Evolutionary conservation across 1,140 invertebrate genomes (phyloP).

Genomic region (Drosophila ironensis): DNA sequence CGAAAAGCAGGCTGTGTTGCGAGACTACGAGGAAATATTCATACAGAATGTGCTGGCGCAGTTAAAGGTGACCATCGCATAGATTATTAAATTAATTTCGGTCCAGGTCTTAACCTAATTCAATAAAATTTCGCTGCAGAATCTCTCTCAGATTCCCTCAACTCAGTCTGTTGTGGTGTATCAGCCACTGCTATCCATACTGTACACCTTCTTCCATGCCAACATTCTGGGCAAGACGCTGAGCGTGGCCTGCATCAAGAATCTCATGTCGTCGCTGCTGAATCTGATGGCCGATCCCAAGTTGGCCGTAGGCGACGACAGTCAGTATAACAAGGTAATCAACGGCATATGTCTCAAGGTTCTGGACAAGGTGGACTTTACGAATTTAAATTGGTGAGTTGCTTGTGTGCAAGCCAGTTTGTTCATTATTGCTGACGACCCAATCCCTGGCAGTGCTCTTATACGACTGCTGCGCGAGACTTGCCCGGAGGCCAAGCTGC

Average conservation of each 20-base stretch:
- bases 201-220: slow-evolving; percentile 93
- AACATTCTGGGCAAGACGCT: slow-evolving; percentile 85
- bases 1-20: slow-evolving; percentile 77
- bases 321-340: slow-evolving; percentile 80
- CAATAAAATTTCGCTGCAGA: slow-evolving; percentile 68
- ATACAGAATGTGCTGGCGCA: slow-evolving; percentile 80
- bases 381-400: slow-evolving; percentile 78
- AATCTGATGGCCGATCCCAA: slow-evolving; percentile 81
- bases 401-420: too few species aligned
- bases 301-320: slow-evolving; percentile 68
- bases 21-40: slow-evolving; percentile 81
- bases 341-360: slow-evolving; percentile 81
- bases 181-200: slow-evolving; percentile 91
- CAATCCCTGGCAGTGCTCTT: slow-evolving; percentile 86
- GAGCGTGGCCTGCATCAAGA: slow-evolving; percentile 73
- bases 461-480: slow-evolving; percentile 90
- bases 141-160: slow-evolving; percentile 88
- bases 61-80: slow-evolving; percentile 58
- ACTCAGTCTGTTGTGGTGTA: slow-evolving; percentile 93
- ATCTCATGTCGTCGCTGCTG: slow-evolving; percentile 76
- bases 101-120: too few species aligned
- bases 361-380: slow-evolving; percentile 79
- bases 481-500: slow-evolving; percentile 85
- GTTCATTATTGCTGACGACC: too few species aligned
- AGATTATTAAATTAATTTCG: too few species aligned